Conservation (phyloP, 2,888 invertebrate species). For the Schizaphis graminum region DNA sequence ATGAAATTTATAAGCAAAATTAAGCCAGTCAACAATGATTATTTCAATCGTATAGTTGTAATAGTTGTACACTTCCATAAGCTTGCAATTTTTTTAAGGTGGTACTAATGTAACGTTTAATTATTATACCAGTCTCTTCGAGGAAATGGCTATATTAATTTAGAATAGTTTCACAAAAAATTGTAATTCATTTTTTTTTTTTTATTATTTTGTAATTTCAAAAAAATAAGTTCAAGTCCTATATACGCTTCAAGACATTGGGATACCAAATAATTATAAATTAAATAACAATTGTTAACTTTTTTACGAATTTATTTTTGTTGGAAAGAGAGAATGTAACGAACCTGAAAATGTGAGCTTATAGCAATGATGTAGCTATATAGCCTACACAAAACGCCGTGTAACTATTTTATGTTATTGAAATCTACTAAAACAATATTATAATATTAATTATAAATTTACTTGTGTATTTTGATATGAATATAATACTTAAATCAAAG, state of each 20-base stretch:
- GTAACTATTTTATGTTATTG: background rate
- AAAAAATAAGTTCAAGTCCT: background rate
- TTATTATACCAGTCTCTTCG: background rate
- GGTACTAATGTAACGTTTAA: background rate
- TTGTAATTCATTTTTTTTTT: background rate
- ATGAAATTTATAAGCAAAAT: background rate
- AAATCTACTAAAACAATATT: background rate
- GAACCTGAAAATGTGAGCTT: background rate
- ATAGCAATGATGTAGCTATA: background rate
- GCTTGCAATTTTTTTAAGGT: background rate
- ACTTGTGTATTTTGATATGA: background rate
- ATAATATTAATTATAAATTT: background rate
- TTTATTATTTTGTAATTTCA: background rate
- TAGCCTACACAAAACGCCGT: background rate
- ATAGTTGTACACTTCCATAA: background rate
- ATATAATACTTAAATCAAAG: background rate
- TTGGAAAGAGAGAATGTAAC: background rate
- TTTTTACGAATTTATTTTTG: background rate
- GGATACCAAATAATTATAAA: background rate
- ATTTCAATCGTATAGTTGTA: background rate
- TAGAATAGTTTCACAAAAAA: background rate
- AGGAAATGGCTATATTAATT: background rate
- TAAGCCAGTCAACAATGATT: background rate
- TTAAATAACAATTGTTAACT: background rate
- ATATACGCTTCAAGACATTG: background rate